Evolutionary conservation across 2,888 invertebrate genomes (phyloP).

Genomic region (Strigamia maritima): DNA sequence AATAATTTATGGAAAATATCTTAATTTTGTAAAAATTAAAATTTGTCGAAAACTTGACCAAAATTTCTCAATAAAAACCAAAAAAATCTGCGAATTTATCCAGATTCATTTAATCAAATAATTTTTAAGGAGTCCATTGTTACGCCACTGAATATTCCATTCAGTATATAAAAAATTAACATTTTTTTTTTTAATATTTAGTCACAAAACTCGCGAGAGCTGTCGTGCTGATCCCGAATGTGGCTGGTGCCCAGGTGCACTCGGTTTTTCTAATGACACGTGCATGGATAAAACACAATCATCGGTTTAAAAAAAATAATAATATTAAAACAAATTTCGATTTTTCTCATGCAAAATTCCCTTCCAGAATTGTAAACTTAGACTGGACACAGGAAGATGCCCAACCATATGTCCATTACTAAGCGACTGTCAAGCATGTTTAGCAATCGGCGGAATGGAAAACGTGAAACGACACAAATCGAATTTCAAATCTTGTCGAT

Average conservation of each 20-base stretch:
- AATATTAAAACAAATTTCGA: neutral
- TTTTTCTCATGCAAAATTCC: conserved; percentile 35
- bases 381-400: conserved; percentile 45
- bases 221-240: conserved; percentile 89
- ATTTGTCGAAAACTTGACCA: no score
- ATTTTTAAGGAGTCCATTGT: no score
- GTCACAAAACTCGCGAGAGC: conserved; percentile 53
- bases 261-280: conserved; percentile 70
- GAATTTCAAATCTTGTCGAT: conserved; percentile 50
- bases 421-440: conserved; percentile 84
- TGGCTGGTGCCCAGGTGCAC: conserved; percentile 74
- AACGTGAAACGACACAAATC: conserved; percentile 54
- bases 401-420: conserved; percentile 74
- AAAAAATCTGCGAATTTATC: no score
- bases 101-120: no score
- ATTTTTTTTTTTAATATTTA: neutral
- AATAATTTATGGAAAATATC: no score
- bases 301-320: neutral
- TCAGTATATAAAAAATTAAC: no score
- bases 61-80: no score
- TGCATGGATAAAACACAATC: conserved; percentile 37
- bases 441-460: conserved; percentile 73
- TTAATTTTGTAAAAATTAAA: no score
- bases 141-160: no score
- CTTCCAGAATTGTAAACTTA: conserved; percentile 49